These are phyloP conservation scores for Calosoma granatense DNA, from an alignment of 1,140 invertebrate species.

Conservation along the genomic window DNA sequence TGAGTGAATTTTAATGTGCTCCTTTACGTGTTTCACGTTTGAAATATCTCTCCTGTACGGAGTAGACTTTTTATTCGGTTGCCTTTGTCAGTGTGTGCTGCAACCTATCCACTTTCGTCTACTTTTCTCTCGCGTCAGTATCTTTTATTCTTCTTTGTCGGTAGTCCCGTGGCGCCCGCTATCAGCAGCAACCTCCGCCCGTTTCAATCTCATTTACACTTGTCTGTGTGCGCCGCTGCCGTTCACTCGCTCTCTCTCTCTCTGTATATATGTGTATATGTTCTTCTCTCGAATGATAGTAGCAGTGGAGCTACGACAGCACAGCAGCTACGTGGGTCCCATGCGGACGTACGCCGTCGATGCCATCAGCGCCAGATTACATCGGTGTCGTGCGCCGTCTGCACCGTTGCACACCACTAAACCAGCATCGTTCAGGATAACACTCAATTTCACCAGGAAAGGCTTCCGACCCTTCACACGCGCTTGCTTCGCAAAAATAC, in stretches of 20 bases:
- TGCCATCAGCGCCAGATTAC: not conserved
- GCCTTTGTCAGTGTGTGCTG: not conserved
- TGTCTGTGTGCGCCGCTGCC: not conserved
- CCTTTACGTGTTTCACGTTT: not conserved
- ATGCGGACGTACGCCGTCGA: not conserved
- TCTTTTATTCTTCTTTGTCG: not conserved
- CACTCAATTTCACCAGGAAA: not conserved
- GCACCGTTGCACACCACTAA: not conserved
- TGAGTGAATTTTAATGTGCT: not conserved
- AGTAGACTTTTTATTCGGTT: not conserved
- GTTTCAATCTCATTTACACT: not conserved
- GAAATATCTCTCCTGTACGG: not conserved
- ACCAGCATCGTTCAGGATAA: not conserved
- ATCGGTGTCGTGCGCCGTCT: not conserved
- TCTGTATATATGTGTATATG: not conserved
- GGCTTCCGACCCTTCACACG: too few relatives aligned
- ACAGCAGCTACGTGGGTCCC: not conserved
- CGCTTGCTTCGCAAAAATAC: not conserved
- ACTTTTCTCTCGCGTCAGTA: not conserved
- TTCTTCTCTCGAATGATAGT: too few relatives aligned
- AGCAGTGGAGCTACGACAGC: too few relatives aligned
- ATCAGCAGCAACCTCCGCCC: not conserved
- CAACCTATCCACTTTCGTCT: not conserved
- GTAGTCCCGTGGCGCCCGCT: not conserved
- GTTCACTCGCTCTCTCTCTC: not conserved